Evolutionary conservation across 2,797 vertebrate genomes (phyloP), one percentile per base, ranked within the genome.

Genomic region (Enteromius viviparus): DNA sequence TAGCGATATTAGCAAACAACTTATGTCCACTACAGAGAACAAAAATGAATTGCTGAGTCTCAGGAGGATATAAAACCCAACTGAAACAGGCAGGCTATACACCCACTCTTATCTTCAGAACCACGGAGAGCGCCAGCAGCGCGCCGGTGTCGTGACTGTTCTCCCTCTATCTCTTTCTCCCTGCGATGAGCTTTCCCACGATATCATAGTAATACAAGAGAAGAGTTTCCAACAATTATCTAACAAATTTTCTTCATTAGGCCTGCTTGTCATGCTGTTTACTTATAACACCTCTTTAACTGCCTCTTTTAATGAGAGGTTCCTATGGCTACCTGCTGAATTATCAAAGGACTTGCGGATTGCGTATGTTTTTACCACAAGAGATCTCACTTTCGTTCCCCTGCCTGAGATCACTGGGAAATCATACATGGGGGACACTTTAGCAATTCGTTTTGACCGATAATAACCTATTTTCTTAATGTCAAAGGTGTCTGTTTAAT

Each of bases 101-200:
- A 75, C 72, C 51, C 42, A 0, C 72, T 86, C 84, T 83, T 37
- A 74, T 68, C 89, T 94, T 93, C 92, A 94, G 94, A 88, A 94
- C 93, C 93, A 91, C 7, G 91, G 94, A 94, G 87, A 94, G 92
- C 88, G 83, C 84, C 82, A 74, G 26, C 53, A 69, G 78, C 42
- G 64, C 74, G 34, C 47, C 19, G 17, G 55, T 74, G 76, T 82
- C 83, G 83, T 87, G 83, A 85, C 86, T 80, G 45, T 26, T 69
- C 69, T 80, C 32, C 71, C 53, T 69, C 53, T 42, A 74, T 78
- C 78, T 60, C 37, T 45, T 49, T 53, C 34, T 37, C 76, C 23
- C 55, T 23, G 47, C 42, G 37, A 58, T 64, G 29, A 77, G 72
- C 80, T 76, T 82, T 76, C 80, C 80, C 71, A 82, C 71, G 49